Conservation (phyloP, 2,113 vertebrate species). For the Pterocles gutturalis region DNA sequence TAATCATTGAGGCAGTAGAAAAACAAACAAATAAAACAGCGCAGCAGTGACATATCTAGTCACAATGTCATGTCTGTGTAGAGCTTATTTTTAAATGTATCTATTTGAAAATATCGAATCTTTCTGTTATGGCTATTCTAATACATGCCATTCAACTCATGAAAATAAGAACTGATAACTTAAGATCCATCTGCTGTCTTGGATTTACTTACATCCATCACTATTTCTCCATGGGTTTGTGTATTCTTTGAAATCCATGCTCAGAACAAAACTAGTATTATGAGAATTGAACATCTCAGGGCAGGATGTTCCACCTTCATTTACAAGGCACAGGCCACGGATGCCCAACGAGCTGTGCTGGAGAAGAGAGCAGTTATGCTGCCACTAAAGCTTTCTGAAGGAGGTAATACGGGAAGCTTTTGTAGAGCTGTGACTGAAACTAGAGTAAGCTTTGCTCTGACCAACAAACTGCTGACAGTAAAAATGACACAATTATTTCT, state of each 20-base stretch:
- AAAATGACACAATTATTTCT: constrained; percentile 52
- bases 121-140: not conserved
- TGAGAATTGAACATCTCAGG: not conserved
- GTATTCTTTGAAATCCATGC: not conserved
- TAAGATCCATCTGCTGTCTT: not conserved
- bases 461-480: constrained; percentile 49
- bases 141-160: not conserved
- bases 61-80: not conserved
- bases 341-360: not conserved
- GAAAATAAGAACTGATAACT: not conserved
- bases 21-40: not conserved
- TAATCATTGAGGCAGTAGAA: not conserved
- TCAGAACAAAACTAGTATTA: not conserved
- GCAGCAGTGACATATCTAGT: not conserved
- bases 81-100: not conserved
- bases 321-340: not conserved
- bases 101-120: not conserved
- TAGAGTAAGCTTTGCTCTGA: constrained; percentile 29
- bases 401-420: not conserved
- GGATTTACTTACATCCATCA: not conserved
- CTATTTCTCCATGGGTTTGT: not conserved
- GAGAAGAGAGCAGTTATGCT: not conserved
- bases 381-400: not conserved
- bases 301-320: not conserved
- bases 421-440: not conserved